phyloP scores from a whole-genome alignment of 2,113 vertebrate genomes.

The Copsychus sechellarum region DNA sequence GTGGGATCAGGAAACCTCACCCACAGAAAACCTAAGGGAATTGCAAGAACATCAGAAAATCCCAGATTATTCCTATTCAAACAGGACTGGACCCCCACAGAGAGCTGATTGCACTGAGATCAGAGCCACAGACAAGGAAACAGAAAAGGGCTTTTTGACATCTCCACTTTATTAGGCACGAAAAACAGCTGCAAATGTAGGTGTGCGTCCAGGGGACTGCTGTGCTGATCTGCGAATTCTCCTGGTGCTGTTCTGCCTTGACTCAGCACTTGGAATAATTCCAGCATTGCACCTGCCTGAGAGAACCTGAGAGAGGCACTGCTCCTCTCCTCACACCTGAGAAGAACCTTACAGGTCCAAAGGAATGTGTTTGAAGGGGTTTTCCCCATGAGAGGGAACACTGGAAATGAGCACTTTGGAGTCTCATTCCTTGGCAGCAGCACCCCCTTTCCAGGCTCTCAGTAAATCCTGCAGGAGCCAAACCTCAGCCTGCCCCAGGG shows the following conservation, averaged over 20 bases:
- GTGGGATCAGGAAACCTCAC: neutral
- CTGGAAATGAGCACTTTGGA: rapidly evolving
- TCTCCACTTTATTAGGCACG: neutral
- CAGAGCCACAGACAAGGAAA: neutral
- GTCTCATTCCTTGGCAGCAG: neutral
- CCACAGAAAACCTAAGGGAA: neutral
- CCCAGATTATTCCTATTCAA: neutral
- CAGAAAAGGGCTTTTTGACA: neutral
- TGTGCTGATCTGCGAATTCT: neutral
- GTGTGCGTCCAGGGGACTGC: neutral
- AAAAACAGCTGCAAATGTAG: neutral
- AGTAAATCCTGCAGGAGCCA: rapidly evolving
- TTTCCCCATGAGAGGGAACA: neutral
- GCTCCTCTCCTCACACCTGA: neutral
- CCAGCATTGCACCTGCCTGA: rapidly evolving
- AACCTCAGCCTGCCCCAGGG: rapidly evolving
- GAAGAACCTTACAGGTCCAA: rapidly evolving
- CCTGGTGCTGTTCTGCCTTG: rapidly evolving
- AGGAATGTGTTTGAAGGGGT: rapidly evolving
- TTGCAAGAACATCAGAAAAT: neutral
- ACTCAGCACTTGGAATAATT: neutral
- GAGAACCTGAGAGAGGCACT: neutral
- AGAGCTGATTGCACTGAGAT: neutral
- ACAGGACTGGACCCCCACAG: neutral
- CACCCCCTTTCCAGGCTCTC: rapidly evolving